Evolutionary conservation across 2,797 vertebrate genomes (phyloP).

Genomic region (Iguana delicatissima): DNA sequence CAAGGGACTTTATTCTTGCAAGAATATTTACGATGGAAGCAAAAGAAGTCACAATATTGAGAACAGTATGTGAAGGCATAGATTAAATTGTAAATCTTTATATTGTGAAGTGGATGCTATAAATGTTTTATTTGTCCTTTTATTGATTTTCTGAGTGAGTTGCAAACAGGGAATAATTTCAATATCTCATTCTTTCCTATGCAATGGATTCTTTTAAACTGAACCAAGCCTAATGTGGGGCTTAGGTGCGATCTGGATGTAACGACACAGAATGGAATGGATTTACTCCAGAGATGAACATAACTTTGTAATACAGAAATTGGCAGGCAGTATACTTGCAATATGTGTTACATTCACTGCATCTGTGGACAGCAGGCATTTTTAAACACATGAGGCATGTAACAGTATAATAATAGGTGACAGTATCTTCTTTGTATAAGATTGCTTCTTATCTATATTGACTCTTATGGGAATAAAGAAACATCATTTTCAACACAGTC

Average conservation of each 20-base stretch:
- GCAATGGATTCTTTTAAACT: neutral
- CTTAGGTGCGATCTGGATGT: neutral
- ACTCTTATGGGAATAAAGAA: neutral
- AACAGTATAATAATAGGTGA: neutral
- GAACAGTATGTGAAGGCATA: neutral
- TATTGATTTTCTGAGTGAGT: conserved; percentile 15
- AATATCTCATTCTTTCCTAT: neutral
- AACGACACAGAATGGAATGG: neutral
- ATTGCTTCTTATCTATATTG: neutral
- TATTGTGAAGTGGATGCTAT: neutral
- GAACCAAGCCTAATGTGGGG: neutral
- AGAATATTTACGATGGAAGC: conserved; percentile 10
- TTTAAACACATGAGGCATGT: conserved; percentile 7
- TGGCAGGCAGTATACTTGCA: neutral
- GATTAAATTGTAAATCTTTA: conserved; percentile 14
- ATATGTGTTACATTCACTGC: neutral
- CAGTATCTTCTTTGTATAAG: neutral
- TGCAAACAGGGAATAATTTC: neutral
- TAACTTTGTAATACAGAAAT: neutral
- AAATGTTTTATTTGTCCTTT: neutral
- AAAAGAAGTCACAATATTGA: neutral
- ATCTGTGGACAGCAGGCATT: neutral
- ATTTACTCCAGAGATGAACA: neutral
- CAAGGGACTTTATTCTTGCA: conserved; percentile 10
- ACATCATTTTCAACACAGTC: neutral